Conservation (phyloP, 2,113 vertebrate species). For the Aix galericulata region DNA sequence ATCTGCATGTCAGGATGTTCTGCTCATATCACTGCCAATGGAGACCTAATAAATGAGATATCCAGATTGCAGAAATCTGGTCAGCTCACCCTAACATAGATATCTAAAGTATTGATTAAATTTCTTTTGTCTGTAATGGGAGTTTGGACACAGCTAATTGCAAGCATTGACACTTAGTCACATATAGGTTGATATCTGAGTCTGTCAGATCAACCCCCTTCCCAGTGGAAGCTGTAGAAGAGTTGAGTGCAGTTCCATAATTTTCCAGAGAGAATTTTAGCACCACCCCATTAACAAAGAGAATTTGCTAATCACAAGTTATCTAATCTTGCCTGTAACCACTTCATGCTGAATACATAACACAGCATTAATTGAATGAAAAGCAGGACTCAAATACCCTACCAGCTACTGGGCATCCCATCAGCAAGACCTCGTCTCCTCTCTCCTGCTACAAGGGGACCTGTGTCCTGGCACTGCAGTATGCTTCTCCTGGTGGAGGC, state of each 20-base stretch:
- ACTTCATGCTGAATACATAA: not conserved
- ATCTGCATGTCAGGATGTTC: not conserved
- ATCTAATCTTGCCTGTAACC: not conserved
- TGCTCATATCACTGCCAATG: not conserved
- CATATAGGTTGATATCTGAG: not conserved
- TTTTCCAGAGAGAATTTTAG: not conserved
- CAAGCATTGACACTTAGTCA: not conserved
- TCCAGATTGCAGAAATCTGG: not conserved
- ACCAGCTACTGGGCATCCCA: not conserved
- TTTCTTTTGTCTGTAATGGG: not conserved
- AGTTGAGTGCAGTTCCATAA: not conserved
- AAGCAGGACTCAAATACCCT: not conserved
- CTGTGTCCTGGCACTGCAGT: not conserved
- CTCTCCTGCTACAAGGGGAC: not conserved
- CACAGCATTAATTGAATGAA: not conserved
- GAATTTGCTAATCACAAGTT: not conserved
- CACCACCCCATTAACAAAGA: not conserved
- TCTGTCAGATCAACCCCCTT: not conserved
- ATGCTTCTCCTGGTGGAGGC: not conserved
- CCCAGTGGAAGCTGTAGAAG: not conserved
- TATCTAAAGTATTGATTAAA: not conserved
- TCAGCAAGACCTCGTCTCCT: not conserved
- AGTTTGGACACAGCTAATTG: not conserved
- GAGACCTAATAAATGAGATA: not conserved
- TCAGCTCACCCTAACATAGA: not conserved